Evolutionary conservation across 1,140 invertebrate genomes (phyloP).

Genomic region (Maconellicoccus hirsutus): DNA sequence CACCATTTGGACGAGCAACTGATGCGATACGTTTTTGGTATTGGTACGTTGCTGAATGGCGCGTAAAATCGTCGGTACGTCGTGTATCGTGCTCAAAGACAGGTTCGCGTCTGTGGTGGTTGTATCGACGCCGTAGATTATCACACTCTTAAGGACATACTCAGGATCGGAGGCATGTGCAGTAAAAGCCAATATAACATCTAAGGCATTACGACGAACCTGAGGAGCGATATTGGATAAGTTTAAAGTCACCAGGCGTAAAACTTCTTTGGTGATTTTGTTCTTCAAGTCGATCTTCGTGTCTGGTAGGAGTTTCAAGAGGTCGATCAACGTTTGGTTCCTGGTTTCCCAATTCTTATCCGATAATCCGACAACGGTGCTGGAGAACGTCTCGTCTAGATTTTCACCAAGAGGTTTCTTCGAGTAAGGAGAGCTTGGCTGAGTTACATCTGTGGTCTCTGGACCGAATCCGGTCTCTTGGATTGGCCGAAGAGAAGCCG

Average conservation of each 20-base stretch:
- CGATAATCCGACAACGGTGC: slow-evolving; percentile 53
- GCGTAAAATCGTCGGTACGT: slow-evolving; percentile 35
- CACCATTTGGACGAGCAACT: slow-evolving; percentile 33
- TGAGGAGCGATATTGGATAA: slow-evolving; percentile 60
- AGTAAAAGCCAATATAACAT: slow-evolving; percentile 54
- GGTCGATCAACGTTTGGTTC: slow-evolving; percentile 59
- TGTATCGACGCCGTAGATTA: slow-evolving; percentile 48
- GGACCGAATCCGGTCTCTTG: not conserved
- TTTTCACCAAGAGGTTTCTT: slow-evolving; percentile 41
- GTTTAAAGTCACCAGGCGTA: slow-evolving; percentile 55
- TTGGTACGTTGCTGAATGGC: not conserved
- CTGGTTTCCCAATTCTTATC: slow-evolving; percentile 73
- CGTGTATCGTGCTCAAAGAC: slow-evolving; percentile 32
- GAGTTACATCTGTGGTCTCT: not conserved
- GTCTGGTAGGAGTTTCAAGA: slow-evolving; percentile 58
- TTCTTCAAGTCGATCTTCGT: slow-evolving; percentile 47
- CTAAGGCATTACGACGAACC: slow-evolving; percentile 58
- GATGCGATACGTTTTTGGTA: not conserved
- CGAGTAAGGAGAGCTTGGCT: not conserved
- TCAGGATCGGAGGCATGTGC: slow-evolving; percentile 44
- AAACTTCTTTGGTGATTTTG: slow-evolving; percentile 41
- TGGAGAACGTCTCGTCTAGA: slow-evolving; percentile 47
- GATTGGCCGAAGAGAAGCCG: not conserved
- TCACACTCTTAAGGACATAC: slow-evolving; percentile 45
- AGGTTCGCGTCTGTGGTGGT: slow-evolving; percentile 28